phyloP scores from a whole-genome alignment of 2,113 vertebrate genomes.

The Ochotona curzoniae region DNA sequence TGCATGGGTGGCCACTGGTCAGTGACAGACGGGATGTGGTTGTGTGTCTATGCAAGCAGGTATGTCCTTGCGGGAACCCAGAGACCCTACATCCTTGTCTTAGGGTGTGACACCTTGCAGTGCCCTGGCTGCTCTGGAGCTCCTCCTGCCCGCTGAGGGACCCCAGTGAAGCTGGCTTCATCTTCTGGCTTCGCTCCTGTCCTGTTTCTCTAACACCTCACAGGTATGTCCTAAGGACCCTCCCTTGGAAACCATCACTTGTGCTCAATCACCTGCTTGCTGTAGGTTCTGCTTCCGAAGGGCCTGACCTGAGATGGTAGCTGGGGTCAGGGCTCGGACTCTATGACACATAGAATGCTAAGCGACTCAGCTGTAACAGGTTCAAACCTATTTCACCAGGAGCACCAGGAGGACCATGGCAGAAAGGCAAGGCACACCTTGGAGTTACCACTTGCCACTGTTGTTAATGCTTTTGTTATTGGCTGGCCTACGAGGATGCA shows the following conservation, averaged over 20 bases:
- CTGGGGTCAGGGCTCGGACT: background rate
- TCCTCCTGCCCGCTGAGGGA: background rate
- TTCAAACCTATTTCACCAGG: background rate
- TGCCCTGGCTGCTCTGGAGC: too few species aligned
- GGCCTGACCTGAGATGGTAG: background rate
- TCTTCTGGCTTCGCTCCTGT: background rate
- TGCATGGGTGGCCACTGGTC: background rate
- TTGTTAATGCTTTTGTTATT: background rate
- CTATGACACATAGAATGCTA: background rate
- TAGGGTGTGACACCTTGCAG: too few species aligned
- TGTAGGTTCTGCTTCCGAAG: background rate
- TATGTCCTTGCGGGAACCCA: accelerated
- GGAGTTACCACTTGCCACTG: background rate
- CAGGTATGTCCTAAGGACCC: background rate
- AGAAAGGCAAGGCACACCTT: background rate
- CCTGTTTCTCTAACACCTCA: too few species aligned
- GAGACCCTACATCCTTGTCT: background rate
- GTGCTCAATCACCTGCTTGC: background rate
- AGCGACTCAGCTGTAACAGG: too few species aligned
- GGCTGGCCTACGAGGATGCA: background rate
- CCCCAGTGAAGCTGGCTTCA: background rate
- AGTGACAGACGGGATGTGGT: background rate
- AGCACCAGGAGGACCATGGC: accelerated
- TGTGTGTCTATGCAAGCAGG: too few species aligned
- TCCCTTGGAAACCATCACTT: background rate